phyloP scores from a whole-genome alignment of 2,888 invertebrate genomes.

The Chrysomela aeneicollis region DNA sequence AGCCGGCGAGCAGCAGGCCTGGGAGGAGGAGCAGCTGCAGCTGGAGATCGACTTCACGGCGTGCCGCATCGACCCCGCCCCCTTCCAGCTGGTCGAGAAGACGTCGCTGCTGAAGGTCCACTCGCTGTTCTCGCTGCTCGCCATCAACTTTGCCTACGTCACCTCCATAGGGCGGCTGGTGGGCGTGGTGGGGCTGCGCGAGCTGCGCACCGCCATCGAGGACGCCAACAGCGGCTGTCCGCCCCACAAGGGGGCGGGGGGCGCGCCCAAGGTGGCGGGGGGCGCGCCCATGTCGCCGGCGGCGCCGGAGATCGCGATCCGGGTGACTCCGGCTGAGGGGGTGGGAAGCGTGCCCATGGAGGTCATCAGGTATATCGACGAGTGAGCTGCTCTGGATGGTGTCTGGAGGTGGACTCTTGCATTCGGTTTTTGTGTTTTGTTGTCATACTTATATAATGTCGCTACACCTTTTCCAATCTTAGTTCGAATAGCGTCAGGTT shows the following conservation, averaged over 20 bases:
- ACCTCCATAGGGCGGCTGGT: slow-evolving; percentile 93
- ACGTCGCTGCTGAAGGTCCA: slow-evolving; percentile 85
- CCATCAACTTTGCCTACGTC: slow-evolving; percentile 95
- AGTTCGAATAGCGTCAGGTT: no score
- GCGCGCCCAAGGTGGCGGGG: no score
- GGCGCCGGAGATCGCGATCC: slow-evolving; percentile 1
- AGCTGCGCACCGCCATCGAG: slow-evolving; percentile 88
- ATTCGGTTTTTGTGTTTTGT: no score
- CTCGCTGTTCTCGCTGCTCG: slow-evolving; percentile 90
- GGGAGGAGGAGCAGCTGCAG: slow-evolving; percentile 90
- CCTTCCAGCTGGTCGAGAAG: slow-evolving; percentile 92
- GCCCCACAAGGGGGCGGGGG: slow-evolving; percentile 56
- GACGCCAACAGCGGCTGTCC: slow-evolving; percentile 83
- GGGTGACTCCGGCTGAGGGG: neutral
- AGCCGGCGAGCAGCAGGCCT: slow-evolving; percentile 84
- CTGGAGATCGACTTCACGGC: slow-evolving; percentile 76
- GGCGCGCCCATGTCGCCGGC: no score
- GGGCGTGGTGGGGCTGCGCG: slow-evolving; percentile 94
- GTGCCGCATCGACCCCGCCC: slow-evolving; percentile 92
- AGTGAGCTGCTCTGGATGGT: neutral
- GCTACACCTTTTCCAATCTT: no score
- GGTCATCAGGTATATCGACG: neutral
- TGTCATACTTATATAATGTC: no score
- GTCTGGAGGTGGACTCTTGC: no score
- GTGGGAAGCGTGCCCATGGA: neutral